Base-by-base conservation (phyloP, 2,888 invertebrate species). In the Sesamia inferens region DNA sequence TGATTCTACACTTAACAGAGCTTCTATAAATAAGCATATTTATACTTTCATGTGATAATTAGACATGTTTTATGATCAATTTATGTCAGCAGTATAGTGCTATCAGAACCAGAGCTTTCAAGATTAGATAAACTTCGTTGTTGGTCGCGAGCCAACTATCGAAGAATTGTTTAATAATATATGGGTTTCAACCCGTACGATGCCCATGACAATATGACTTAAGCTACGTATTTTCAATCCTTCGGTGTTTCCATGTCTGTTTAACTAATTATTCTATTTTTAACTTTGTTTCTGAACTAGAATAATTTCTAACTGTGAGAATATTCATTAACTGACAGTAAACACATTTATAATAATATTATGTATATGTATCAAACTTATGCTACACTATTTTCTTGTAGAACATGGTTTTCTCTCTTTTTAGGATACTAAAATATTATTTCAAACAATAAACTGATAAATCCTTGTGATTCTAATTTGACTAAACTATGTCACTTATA, bases 61-160 rank as follows among this genome's bases (percentile, higher is more conserved):
- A 67, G 31, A 24, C 54, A 47, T 68, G 13, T 68, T 24, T 61
- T 66, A 66, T 58, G 63, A 74, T 79, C 54, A 66, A 66, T 74
- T 67, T 8, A 72, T 76, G 68, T 64, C 78, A 74, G 79, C 62
- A 81, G 55, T 59, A 69, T 42, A 67, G 61, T 59, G 64, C 13
- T 78, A 74, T 76, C 66, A 67, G 39, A 65, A 55, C 24, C 69
- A 74, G 74, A 80, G 82, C 63, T 76, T 76, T 72, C 24, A 74
- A 71, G 69, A 74, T 67, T 74, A 78, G 74, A 81, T 82, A 79
- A 74, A 68, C 70, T 68, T 16, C 79, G 78, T 19, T 79, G 78
- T 85, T 85, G 85, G 84, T 74, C 57, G 48, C 59, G 13, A 72
- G 85, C 85, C 85, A 85, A 82, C 55, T 68, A 59, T 76, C 57